Base-by-base conservation (phyloP, 2,113 vertebrate species). In the Galbula dea region DNA sequence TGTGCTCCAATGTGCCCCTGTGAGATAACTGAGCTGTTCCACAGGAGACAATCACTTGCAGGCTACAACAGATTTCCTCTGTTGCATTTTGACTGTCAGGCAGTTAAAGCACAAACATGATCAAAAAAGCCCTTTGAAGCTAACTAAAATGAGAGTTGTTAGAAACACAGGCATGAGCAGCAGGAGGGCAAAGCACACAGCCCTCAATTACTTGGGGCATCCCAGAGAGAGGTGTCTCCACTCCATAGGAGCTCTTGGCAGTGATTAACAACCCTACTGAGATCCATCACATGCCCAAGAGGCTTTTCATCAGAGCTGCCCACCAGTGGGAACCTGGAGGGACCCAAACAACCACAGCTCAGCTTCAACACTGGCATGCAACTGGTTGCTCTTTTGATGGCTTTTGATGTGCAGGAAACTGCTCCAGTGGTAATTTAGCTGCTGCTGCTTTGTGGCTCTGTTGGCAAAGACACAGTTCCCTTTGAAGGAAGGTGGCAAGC, bases 191-290 rank as follows among this genome's bases (percentile, higher is more conserved):
- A 49, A 9, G 11, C 13, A 2, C 4, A 48, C 46, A 14, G 68
- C 10, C 59, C 0, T 0, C 73, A 24, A 34, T 58, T 9, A 30
- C 41, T 15, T 0, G 7, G 63, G 18, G 63, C 79, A 51, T 52
- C 65, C 65, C 10, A 16, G n/a, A 73, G 36, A 67, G 5, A 26
- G 0, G 55, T 19, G 62, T 4, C n/a, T 34, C 18, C 5, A 21
- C 58, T 11, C 6, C 17, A 55, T 29, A 23, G 0, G 27, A 67
- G 80, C 71, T 39, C 72, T 10, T 54, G 72, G n/a, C 83, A 30
- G 76, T 0, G 61, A 85, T 43, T 45, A 32, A 52, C 83, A 29
- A 8, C 37, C 71, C 88, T 3, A 19, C 73, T 8, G 45, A 29
- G 57, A 52, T 32, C 48, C 73, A 63, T 32, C 63, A 12, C 5